A percentile compares a stretch with the other conserved stretches of the same genome.
Evolutionary conservation across 1,140 invertebrate genomes (phyloP).

Genomic region (Temnothorax curvispinosus): DNA sequence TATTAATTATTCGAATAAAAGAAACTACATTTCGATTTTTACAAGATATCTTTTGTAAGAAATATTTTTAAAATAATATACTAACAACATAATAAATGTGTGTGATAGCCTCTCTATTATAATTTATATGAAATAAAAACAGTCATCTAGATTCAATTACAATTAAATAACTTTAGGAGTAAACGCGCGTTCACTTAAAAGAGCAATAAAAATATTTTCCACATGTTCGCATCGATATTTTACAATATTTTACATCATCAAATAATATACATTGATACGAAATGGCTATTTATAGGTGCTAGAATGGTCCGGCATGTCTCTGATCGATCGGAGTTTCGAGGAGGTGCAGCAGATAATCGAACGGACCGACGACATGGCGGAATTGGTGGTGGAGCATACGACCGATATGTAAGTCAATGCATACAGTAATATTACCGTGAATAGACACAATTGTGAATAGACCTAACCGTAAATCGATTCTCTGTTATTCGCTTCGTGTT

Average conservation of each 20-base stretch:
- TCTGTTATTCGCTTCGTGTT: constrained; percentile 16
- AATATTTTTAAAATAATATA: too few relatives aligned
- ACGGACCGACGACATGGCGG: constrained; percentile 92
- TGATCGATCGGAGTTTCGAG: constrained; percentile 96
- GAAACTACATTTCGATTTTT: too few relatives aligned
- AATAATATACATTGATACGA: constrained; percentile 11
- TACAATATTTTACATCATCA: neutral
- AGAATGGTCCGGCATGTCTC: constrained; percentile 93
- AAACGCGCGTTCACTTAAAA: neutral
- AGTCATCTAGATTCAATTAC: too few relatives aligned
- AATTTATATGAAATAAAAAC: too few relatives aligned
- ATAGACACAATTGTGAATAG: neutral
- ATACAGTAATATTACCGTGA: constrained; percentile 5
- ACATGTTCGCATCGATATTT: neutral
- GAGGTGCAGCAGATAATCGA: constrained; percentile 94
- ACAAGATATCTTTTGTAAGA: too few relatives aligned
- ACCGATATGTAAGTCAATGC: constrained; percentile 87
- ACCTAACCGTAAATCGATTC: constrained; percentile 41
- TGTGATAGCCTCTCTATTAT: too few relatives aligned
- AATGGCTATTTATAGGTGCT: constrained; percentile 86
- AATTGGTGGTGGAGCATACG: constrained; percentile 93
- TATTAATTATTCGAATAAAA: too few relatives aligned
- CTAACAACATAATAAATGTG: too few relatives aligned
- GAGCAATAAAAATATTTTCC: neutral
- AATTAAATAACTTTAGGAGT: neutral